These are phyloP conservation scores for Ageneiosus marmoratus DNA, from an alignment of 2,113 vertebrate genomes.

Conservation along the genomic window DNA sequence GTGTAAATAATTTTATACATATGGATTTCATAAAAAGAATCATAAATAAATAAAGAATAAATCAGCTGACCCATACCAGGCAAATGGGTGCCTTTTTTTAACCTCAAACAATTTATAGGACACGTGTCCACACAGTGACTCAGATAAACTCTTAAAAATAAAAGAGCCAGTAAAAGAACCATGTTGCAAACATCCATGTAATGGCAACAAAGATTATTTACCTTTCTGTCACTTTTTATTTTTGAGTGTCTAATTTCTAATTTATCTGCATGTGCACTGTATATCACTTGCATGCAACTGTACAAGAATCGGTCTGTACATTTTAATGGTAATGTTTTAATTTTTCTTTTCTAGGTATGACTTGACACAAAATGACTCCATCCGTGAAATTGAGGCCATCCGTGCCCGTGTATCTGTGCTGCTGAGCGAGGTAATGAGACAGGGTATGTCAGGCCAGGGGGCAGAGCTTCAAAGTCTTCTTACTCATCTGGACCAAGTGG, in stretches of 20 bases:
- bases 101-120: neutral
- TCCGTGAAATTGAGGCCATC: slow-evolving; percentile 89
- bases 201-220: neutral
- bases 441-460: slow-evolving; percentile 78
- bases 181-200: neutral
- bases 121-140: neutral
- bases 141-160: neutral
- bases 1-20: neutral
- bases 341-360: slow-evolving; percentile 75
- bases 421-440: slow-evolving; percentile 77
- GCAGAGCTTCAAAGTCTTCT: slow-evolving; percentile 89
- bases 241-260: neutral
- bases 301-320: neutral
- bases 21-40: neutral
- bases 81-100: neutral
- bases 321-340: neutral
- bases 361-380: slow-evolving; percentile 89
- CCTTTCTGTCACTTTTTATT: neutral
- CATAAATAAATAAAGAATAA: neutral
- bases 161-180: too few species aligned
- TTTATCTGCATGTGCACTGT: too few species aligned
- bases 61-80: neutral
- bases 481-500: slow-evolving; percentile 86
- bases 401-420: slow-evolving; percentile 82
- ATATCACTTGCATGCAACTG: too few species aligned